Base-by-base conservation (phyloP, 2,797 vertebrate species). In the Schizopygopsis malacanthus region DNA sequence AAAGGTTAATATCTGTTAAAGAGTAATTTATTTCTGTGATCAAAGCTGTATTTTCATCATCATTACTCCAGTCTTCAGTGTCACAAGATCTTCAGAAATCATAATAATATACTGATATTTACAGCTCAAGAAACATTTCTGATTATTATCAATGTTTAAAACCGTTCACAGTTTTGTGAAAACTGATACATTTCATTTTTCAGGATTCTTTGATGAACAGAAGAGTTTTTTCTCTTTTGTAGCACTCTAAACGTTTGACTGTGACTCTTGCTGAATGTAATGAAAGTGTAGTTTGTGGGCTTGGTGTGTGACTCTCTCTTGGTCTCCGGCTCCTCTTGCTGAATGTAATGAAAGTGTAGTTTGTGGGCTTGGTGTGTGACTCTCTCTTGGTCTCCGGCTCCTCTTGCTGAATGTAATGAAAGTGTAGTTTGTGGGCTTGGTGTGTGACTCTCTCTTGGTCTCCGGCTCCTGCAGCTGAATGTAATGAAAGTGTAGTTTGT, bases 301-400 rank as follows among this genome's bases (percentile, higher is more conserved):
- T 28, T 28, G 28, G 28, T 28, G 28, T 28, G 28, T 28, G 28
- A 28, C 28, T 28, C 28, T 28, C 28, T 28, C 28, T 28, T 28
- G 28, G 28, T 28, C 28, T 28, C 28, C 28, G 28, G 28, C 28
- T 28, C 28, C 28, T 28, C 1, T 1, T 1, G 61, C 28, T 63
- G 1, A 25, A 12, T 25, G 10, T 56, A 61, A 25, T 61, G 2
- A n/a, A n/a, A 59, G 54, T 59, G 59, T 13, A 63, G n/a, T 56
- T 12, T 15, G 15, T 15, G 1, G 37, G 61, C 39, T 2, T 59
- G 73, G 16, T 76, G 75, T 80, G 65, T 59, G 1, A 56, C 8
- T 7, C n/a, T 52, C 22, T 71, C 61, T 70, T 39, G 86, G 37
- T 91, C 45, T 90, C 5, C 87, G 61, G 33, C 33, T 28, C 76